These are phyloP conservation scores for Papilio dardanus DNA, from an alignment of 1,140 invertebrate species.

Conservation along the genomic window DNA sequence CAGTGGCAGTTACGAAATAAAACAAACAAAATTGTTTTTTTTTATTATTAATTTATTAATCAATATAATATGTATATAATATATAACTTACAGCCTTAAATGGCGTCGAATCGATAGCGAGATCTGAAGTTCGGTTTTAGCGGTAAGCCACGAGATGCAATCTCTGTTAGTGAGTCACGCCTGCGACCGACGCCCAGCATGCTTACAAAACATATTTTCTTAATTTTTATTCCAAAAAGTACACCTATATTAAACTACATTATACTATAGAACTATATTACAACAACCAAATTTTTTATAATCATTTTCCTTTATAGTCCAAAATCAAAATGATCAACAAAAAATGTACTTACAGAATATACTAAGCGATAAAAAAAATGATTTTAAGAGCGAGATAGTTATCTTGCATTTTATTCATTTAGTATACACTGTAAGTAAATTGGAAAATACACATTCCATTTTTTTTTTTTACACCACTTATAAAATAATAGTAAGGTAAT, in stretches of 20 bases:
- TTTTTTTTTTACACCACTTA: constrained; percentile 50
- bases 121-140: background rate
- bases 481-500: constrained; percentile 42
- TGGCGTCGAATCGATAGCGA: constrained; percentile 45
- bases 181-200: constrained; percentile 55
- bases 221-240: constrained; percentile 55
- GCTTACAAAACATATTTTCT: constrained; percentile 59
- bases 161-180: background rate
- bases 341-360: constrained; percentile 32
- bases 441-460: constrained; percentile 19
- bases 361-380: background rate
- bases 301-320: constrained; percentile 48
- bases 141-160: background rate
- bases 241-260: constrained; percentile 59
- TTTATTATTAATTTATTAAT: constrained; percentile 82
- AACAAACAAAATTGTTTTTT: too few relatives aligned
- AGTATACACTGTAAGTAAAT: constrained; percentile 21
- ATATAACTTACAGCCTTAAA: constrained; percentile 78
- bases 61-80: constrained; percentile 81
- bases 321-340: constrained; percentile 47
- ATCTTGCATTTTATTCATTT: background rate
- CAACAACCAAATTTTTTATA: constrained; percentile 64
- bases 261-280: constrained; percentile 59
- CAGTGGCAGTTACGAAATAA: too few relatives aligned
- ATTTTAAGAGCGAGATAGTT: background rate